Evolutionary conservation across 2,888 invertebrate species (phyloP).

Genomic region (Ephialtes manifestator): DNA sequence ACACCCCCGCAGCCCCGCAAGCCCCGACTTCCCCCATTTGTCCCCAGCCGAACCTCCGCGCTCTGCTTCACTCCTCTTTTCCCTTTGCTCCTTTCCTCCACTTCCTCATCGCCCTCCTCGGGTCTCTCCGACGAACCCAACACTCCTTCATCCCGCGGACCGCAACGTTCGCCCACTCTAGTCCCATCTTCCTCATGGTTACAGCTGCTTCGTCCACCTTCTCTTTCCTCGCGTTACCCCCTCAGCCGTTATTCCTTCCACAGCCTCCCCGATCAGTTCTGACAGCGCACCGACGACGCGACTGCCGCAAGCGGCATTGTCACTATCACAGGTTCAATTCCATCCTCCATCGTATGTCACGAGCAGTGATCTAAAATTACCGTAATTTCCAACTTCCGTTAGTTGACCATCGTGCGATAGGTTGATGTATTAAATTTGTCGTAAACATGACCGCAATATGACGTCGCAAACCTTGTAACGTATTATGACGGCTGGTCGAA

Average conservation of each 20-base stretch:
- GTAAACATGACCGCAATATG: not conserved
- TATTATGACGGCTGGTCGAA: not conserved
- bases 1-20: conserved; percentile 71
- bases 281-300: conserved; percentile 44
- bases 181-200: conserved; percentile 59
- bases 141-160: conserved; percentile 79
- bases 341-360: conserved; percentile 17
- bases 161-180: conserved; percentile 79
- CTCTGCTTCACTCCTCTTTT: conserved; percentile 60
- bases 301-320: conserved; percentile 12
- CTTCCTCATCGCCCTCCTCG: conserved; percentile 35
- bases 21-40: conserved; percentile 65
- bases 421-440: not conserved
- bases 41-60: conserved; percentile 51
- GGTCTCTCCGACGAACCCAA: conserved; percentile 69
- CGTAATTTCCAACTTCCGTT: not conserved
- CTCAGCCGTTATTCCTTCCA: conserved; percentile 53
- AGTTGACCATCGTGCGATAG: not conserved
- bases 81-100: conserved; percentile 49
- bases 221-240: conserved; percentile 35
- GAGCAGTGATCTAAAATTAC: conserved; percentile 9
- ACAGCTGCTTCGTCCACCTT: conserved; percentile 53
- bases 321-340: conserved; percentile 34
- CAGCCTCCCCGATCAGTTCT: conserved; percentile 49
- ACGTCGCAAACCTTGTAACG: not conserved